phyloP scores from a whole-genome alignment of 35 echinoderm and acorn worm species.

The Amphiura filiformis region DNA sequence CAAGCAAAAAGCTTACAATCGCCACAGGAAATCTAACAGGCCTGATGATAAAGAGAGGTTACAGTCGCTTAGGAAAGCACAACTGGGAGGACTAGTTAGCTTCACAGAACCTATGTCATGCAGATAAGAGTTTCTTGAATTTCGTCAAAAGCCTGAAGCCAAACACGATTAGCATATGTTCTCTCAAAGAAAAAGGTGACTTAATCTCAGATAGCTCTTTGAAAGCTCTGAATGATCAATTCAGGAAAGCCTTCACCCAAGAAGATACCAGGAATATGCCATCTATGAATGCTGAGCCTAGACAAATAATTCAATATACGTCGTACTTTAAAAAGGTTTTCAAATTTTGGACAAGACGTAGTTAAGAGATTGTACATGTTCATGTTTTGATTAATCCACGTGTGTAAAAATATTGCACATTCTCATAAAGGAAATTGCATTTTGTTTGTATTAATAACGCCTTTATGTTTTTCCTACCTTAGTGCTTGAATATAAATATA shows the following conservation, averaged over 20 bases:
- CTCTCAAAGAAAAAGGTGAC: background rate
- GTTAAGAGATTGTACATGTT: too few species aligned
- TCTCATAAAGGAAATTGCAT: too few species aligned
- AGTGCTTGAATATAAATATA: too few species aligned
- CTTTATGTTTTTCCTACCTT: too few species aligned
- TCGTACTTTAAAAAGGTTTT: too few species aligned
- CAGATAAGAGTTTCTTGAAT: background rate
- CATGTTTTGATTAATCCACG: too few species aligned
- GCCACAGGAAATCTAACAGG: background rate
- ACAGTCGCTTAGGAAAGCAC: background rate
- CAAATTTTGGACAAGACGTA: too few species aligned
- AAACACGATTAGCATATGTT: background rate
- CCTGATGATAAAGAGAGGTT: background rate
- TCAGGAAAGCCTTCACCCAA: background rate
- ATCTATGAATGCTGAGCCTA: background rate
- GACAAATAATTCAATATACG: too few species aligned
- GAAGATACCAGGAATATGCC: background rate
- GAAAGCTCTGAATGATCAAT: background rate
- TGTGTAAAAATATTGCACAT: too few species aligned
- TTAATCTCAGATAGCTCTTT: background rate
- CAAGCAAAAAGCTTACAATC: background rate
- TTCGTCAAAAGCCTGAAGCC: background rate
- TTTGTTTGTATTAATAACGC: too few species aligned
- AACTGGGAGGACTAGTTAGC: background rate
- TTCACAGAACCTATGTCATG: background rate